Percentiles rank a stretch among this genome's conserved stretches.
phyloP scores from a whole-genome alignment of 2,888 invertebrate species.

The Trisateles emortualis region DNA sequence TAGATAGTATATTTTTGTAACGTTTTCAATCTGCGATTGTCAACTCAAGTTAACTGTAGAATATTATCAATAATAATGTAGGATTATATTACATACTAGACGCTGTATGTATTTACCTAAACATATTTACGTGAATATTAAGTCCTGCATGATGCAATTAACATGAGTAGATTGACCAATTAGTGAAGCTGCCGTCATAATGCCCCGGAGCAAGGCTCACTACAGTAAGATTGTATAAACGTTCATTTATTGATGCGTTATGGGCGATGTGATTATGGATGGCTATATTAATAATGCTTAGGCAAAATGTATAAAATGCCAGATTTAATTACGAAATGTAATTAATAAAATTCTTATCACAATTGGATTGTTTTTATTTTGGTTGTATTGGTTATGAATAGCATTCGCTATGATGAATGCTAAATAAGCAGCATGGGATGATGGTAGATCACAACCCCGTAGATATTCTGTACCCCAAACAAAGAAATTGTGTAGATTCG shows the following conservation, averaged over 20 bases:
- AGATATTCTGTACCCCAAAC: no score
- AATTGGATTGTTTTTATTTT: background rate
- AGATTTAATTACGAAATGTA: background rate
- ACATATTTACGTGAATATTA: background rate
- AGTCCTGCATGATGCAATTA: conserved; percentile 14
- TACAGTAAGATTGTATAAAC: background rate
- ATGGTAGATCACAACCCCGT: no score
- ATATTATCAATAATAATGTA: no score
- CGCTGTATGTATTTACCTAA: background rate
- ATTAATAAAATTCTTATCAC: background rate
- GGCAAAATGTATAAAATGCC: background rate
- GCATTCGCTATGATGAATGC: no score
- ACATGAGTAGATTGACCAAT: conserved; percentile 19
- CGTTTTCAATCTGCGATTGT: no score
- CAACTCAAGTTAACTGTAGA: no score
- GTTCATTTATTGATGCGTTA: background rate
- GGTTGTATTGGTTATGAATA: no score
- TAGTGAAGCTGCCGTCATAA: conserved; percentile 10
- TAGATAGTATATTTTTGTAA: no score
- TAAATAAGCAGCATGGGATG: no score
- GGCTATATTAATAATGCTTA: background rate
- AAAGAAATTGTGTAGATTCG: no score
- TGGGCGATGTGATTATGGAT: background rate
- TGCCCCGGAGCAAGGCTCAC: background rate
- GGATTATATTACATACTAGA: background rate